Percentiles rank a stretch among this genome's conserved stretches.
Conservation (phyloP, 2,888 invertebrate species). For the Panzeria rudis region DNA sequence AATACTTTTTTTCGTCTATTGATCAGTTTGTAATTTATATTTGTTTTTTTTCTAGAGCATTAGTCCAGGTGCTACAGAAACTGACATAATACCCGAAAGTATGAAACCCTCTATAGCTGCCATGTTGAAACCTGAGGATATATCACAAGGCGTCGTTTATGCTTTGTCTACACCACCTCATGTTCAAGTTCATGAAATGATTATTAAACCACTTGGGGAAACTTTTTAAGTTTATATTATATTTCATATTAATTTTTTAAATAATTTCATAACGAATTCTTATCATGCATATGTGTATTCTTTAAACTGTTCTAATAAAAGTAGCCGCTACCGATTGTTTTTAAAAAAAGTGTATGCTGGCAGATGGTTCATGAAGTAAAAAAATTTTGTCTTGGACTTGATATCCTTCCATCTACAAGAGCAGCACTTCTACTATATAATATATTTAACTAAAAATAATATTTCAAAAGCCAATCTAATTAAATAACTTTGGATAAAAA, state of each 20-base stretch:
- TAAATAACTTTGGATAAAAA: no score
- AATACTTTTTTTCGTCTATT: not conserved
- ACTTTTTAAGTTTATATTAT: constrained; percentile 67
- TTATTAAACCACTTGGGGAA: constrained; percentile 78
- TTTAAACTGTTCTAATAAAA: no score
- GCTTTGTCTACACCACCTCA: constrained; percentile 58
- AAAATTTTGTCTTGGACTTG: no score
- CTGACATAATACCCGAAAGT: constrained; percentile 76
- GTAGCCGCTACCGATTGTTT: no score
- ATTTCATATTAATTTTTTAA: not conserved
- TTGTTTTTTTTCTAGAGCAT: constrained; percentile 67
- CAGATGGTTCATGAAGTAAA: no score
- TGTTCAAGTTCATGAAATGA: constrained; percentile 70
- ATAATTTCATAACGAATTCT: not conserved
- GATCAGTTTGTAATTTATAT: not conserved
- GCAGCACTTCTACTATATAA: no score
- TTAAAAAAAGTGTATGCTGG: no score
- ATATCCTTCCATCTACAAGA: no score
- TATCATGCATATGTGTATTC: no score
- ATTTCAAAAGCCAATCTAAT: no score
- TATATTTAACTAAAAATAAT: no score
- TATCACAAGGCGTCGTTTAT: constrained; percentile 55
- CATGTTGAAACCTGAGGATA: constrained; percentile 74
- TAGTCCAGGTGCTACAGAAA: constrained; percentile 77
- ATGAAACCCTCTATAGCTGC: constrained; percentile 41